These are phyloP conservation scores for Coregonus ussuriensis DNA, from an alignment of 2,797 vertebrate species.

Conservation along the genomic window DNA sequence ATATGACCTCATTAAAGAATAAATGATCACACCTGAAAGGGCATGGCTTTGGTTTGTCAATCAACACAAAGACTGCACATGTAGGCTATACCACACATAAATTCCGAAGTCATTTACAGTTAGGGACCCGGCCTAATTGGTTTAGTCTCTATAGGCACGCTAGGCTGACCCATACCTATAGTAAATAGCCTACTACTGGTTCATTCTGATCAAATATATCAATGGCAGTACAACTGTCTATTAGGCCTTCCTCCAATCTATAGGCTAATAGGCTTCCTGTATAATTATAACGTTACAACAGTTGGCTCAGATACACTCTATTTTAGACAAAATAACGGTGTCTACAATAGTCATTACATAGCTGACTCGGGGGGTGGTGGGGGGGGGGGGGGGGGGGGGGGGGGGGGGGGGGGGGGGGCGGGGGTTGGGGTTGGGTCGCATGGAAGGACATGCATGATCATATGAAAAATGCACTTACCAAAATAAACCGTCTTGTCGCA, in stretches of 20 bases:
- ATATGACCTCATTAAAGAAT: too few species aligned
- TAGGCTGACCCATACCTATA: background rate
- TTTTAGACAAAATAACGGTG: background rate
- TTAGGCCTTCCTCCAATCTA: background rate
- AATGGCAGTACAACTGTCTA: background rate
- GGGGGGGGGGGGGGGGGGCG: too few species aligned
- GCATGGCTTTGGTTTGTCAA: background rate
- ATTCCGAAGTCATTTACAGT: background rate
- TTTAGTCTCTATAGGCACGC: background rate
- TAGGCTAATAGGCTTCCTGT: background rate
- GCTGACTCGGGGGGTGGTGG: too few species aligned
- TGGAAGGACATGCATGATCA: background rate
- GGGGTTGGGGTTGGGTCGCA: too few species aligned
- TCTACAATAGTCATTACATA: background rate
- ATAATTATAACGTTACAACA: background rate
- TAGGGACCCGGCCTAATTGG: background rate
- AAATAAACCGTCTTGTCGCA: slow-evolving; percentile 79
- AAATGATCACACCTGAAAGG: background rate
- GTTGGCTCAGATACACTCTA: background rate
- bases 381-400: too few species aligned
- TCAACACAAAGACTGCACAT: background rate
- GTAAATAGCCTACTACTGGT: background rate
- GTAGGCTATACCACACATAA: background rate
- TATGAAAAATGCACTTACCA: slow-evolving; percentile 59
- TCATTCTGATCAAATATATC: background rate